Evolutionary conservation across 2,888 invertebrate species (phyloP).

Genomic region (Drosophila diplacantha): DNA sequence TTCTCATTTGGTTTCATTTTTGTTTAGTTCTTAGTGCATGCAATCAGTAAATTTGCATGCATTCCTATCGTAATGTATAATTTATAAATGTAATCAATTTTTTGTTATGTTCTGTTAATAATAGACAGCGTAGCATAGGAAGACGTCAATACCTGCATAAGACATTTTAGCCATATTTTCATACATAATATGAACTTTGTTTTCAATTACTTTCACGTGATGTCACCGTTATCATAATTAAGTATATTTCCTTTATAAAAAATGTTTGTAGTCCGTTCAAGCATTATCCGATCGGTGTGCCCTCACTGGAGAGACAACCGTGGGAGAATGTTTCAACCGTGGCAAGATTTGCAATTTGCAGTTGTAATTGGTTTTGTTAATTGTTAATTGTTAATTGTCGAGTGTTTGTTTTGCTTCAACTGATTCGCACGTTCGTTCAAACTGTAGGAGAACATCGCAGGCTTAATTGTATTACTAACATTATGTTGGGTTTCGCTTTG

Average conservation of each 20-base stretch:
- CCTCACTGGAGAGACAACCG: constrained; percentile 49
- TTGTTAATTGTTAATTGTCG: constrained; percentile 39
- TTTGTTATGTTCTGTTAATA: constrained; percentile 76
- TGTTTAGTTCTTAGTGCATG: constrained; percentile 51
- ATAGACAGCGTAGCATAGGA: constrained; percentile 79
- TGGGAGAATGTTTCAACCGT: constrained; percentile 49
- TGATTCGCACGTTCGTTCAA: constrained; percentile 38
- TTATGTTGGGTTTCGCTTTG: constrained; percentile 18
- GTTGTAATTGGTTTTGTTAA: constrained; percentile 9
- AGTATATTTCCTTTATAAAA: constrained; percentile 46
- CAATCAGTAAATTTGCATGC: constrained; percentile 67
- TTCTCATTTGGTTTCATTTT: constrained; percentile 18
- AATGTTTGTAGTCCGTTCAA: constrained; percentile 45
- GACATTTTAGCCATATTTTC: constrained; percentile 78
- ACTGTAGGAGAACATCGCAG: constrained; percentile 66
- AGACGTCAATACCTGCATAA: constrained; percentile 79
- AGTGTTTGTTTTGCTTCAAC: constrained; percentile 38
- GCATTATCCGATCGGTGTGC: constrained; percentile 38
- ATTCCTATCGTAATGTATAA: constrained; percentile 72
- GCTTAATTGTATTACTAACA: constrained; percentile 48
- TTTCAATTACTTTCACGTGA: constrained; percentile 33
- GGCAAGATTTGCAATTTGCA: constrained; percentile 27
- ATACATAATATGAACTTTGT: constrained; percentile 52
- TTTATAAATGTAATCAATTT: constrained; percentile 62
- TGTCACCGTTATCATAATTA: constrained; percentile 31